Evolutionary conservation across 2,888 invertebrate genomes (phyloP).

Genomic region (Trichopria drosophilae): DNA sequence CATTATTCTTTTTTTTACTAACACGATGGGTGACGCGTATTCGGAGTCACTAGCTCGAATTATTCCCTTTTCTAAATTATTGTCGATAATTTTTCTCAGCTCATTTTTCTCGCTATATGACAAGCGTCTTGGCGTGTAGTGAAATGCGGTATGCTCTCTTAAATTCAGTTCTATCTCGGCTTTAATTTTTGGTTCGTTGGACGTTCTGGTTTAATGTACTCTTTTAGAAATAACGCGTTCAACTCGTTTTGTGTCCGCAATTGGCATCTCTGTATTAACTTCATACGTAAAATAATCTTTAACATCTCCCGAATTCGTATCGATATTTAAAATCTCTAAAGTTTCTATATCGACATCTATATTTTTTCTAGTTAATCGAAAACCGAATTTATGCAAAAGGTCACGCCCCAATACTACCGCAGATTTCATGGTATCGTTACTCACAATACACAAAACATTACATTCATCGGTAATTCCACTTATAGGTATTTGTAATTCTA

Average conservation of each 20-base stretch:
- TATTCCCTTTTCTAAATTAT: neutral
- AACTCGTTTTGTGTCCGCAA: too few relatives aligned
- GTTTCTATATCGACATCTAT: too few relatives aligned
- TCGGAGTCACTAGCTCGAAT: too few relatives aligned
- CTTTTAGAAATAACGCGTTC: too few relatives aligned
- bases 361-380: too few relatives aligned
- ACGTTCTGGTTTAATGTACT: conserved; percentile 1
- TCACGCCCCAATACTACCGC: conserved; percentile 20
- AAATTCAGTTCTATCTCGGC: conserved; percentile 28
- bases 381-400: conserved; percentile 9
- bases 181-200: neutral
- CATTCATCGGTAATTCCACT: neutral
- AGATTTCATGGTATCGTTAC: conserved; percentile 25
- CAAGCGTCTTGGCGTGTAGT: conserved; percentile 11
- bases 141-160: conserved; percentile 29
- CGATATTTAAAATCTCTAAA: too few relatives aligned
- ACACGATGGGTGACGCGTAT: conserved; percentile 15
- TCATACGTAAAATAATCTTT: too few relatives aligned
- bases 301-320: too few relatives aligned
- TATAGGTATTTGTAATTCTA: conserved; percentile 9
- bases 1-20: conserved; percentile 14
- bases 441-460: conserved; percentile 23
- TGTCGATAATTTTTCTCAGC: neutral
- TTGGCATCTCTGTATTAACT: too few relatives aligned
- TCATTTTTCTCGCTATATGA: neutral